Base-by-base conservation (phyloP, 2,113 vertebrate genomes). In the Microtus richardsoni region DNA sequence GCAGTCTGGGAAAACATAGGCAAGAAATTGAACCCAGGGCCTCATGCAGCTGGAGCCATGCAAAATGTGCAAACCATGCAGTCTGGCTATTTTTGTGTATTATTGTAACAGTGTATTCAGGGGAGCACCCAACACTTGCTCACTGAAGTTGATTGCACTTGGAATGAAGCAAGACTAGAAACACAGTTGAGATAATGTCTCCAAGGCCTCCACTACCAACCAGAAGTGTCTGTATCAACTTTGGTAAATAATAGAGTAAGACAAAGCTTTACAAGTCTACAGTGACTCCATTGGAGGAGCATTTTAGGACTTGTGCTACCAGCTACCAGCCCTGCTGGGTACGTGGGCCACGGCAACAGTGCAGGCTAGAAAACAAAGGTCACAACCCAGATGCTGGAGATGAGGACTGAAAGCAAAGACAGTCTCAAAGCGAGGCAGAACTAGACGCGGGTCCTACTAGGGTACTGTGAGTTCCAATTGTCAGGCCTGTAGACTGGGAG, bases 171-270 rank as follows among this genome's bases (percentile, higher is more conserved):
- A 93, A 93, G 58, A 58, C n/a, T 80, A 79, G 58, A 91, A 91
- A 54, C 54, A 77, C 73, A 73, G 52, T 74, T 80, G 64, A 70
- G 3, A 62, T 87, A 80, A 90, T 84, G 49, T 71, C 95, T 93
- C 84, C 28, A 49, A 41, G n/a, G 52, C 22, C 62, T 86, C 77
- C 5, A 93, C 66, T 85, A 36, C 66, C 89, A 49, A 11, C 86
- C 49, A n/a, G 22, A 86, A 85, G 41, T 44, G 5, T 86, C 71
- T 84, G 7, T 28, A 71, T 80, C 94, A 21, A 10, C 70, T 94
- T 47, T 47, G 13, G 62, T 79, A 80, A 95, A n/a, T 36, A 86
- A 77, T 28, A 71, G 41, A 73, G 7, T 75, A 36, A 70, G 21
- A 39, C 30, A 58, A 44, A 82, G 71, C 68, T 95, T 86, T 66